Percentiles rank a stretch among this genome's conserved stretches.
Conservation (phyloP, 2,113 vertebrate species). For the Hyperoodon ampullatus region DNA sequence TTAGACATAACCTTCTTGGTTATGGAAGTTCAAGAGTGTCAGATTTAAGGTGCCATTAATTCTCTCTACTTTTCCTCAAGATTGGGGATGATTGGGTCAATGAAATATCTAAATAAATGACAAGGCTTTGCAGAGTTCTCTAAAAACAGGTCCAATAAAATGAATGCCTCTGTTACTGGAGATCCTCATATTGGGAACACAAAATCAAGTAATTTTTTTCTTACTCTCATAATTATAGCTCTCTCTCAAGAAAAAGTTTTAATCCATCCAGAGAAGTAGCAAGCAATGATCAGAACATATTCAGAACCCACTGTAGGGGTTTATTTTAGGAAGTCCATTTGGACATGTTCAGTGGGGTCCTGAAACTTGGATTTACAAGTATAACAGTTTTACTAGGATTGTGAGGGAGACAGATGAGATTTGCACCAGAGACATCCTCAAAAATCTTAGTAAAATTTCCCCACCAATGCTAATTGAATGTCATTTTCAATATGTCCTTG, state of each 20-base stretch:
- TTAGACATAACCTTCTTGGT: neutral
- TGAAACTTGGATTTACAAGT: neutral
- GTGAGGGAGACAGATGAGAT: neutral
- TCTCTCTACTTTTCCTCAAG: neutral
- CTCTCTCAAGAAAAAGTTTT: neutral
- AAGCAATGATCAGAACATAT: conserved; percentile 21
- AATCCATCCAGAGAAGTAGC: neutral
- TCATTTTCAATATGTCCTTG: neutral
- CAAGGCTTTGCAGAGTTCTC: neutral
- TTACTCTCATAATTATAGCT: neutral
- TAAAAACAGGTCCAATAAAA: neutral
- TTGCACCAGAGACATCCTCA: neutral
- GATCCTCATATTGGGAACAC: neutral
- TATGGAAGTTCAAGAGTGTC: neutral
- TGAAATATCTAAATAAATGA: neutral
- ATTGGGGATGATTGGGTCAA: neutral
- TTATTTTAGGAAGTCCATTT: conserved; percentile 33
- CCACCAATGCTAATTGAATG: neutral
- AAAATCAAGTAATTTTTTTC: neutral
- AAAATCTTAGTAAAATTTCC: conserved; percentile 13
- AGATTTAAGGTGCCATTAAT: neutral
- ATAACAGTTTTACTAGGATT: conserved; percentile 2
- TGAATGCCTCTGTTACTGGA: neutral
- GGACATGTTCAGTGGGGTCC: neutral
- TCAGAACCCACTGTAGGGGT: neutral